Evolutionary conservation across 64 coral and sea anemone species (phyloP).

Genomic region (Exaiptasia diaphana): DNA sequence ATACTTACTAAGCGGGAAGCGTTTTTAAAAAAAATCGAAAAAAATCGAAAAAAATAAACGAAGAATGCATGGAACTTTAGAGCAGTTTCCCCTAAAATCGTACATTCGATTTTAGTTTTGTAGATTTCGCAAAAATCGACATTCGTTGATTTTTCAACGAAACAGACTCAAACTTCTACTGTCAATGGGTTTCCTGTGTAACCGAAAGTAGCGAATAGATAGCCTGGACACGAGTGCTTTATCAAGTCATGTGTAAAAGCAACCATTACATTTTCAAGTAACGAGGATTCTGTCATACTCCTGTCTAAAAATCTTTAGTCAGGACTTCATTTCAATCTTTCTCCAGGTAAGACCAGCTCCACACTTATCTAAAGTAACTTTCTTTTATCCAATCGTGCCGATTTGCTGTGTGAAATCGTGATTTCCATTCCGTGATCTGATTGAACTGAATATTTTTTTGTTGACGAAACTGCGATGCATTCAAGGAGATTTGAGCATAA

Average conservation of each 20-base stretch:
- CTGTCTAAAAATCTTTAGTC: conserved; percentile 19
- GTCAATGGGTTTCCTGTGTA: too few relatives aligned
- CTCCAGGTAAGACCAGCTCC: conserved; percentile 3
- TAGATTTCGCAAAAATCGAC: too few relatives aligned
- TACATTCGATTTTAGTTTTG: too few relatives aligned
- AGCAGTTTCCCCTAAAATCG: too few relatives aligned
- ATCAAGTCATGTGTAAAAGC: conserved; percentile 23
- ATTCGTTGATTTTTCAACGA: too few relatives aligned
- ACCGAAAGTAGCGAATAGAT: too few relatives aligned
- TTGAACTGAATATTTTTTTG: not conserved
- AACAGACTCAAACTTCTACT: too few relatives aligned
- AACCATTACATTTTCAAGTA: conserved; percentile 8
- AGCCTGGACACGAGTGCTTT: too few relatives aligned
- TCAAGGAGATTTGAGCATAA: not conserved
- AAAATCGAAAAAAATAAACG: too few relatives aligned
- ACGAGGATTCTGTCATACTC: conserved; percentile 17
- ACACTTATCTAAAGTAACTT: not conserved
- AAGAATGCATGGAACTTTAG: too few relatives aligned
- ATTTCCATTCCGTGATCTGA: not conserved
- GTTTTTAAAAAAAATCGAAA: too few relatives aligned
- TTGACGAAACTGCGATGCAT: not conserved
- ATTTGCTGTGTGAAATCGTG: not conserved
- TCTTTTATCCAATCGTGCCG: not conserved
- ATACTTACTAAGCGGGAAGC: too few relatives aligned
- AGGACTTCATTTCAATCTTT: conserved; percentile 8